Evolutionary conservation across 2,113 vertebrate genomes (phyloP).

Genomic region (Marmota monax): DNA sequence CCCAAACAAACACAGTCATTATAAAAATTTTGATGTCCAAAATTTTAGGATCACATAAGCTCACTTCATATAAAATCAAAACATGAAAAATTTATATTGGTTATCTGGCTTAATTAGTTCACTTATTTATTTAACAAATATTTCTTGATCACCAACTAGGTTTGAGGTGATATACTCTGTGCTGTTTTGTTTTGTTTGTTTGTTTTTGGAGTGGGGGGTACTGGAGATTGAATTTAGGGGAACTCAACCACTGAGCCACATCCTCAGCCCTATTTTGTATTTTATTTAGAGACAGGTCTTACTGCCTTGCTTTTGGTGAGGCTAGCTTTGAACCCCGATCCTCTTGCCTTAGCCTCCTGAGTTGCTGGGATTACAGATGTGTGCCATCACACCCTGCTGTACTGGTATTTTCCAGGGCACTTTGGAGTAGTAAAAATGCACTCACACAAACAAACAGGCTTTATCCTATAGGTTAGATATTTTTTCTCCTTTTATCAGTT

Average conservation of each 20-base stretch:
- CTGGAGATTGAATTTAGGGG: too few species aligned
- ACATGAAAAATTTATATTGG: constrained; percentile 17
- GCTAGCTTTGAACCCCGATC: too few species aligned
- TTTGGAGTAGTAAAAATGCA: not conserved
- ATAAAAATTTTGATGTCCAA: not conserved
- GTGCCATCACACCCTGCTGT: too few species aligned
- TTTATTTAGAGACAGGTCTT: too few species aligned
- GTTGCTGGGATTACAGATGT: too few species aligned
- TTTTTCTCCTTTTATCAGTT: not conserved
- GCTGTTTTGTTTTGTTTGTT: too few species aligned
- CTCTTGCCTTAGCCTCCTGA: too few species aligned
- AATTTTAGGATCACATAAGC: constrained; percentile 15
- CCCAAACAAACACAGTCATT: constrained; percentile 6
- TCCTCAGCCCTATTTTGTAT: too few species aligned
- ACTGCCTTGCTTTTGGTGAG: too few species aligned
- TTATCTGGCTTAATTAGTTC: constrained; percentile 4
- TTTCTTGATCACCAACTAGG: not conserved
- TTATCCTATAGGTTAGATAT: not conserved
- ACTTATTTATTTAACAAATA: constrained; percentile 48
- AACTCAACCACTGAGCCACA: too few species aligned
- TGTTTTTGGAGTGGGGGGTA: too few species aligned
- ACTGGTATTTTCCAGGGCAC: not conserved
- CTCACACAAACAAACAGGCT: not conserved
- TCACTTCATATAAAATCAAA: constrained; percentile 60
- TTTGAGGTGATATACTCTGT: not conserved